Evolutionary conservation across 2,797 vertebrate species (phyloP).

Genomic region (Acanthurus lineatus): DNA sequence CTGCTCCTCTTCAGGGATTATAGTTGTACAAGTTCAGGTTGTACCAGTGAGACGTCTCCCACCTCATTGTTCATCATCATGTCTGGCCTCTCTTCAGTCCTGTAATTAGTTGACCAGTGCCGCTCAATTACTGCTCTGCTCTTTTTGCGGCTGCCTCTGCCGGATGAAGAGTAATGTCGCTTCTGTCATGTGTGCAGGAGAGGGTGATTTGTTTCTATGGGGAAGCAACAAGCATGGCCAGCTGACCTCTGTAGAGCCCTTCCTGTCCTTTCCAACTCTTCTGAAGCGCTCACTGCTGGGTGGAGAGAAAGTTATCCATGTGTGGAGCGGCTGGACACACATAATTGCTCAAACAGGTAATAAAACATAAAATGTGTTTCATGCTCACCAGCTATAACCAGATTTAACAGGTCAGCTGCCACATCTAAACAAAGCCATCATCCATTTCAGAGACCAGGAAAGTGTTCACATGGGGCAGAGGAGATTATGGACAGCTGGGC

Average conservation of each 20-base stretch:
- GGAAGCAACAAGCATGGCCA: slow-evolving; percentile 94
- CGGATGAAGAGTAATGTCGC: slow-evolving; percentile 37
- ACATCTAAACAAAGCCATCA: slow-evolving; percentile 12
- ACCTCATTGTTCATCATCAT: slow-evolving; percentile 25
- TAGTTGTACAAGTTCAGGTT: slow-evolving; percentile 8
- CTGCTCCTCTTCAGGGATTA: neutral
- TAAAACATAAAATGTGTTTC: neutral
- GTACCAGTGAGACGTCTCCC: neutral
- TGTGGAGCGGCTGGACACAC: slow-evolving; percentile 96
- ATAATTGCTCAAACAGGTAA: slow-evolving; percentile 89
- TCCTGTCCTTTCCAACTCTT: slow-evolving; percentile 84
- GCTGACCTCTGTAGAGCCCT: slow-evolving; percentile 83
- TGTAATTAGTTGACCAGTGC: slow-evolving; percentile 45
- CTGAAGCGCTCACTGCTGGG: slow-evolving; percentile 83
- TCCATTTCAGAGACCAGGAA: slow-evolving; percentile 87
- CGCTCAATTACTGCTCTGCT: slow-evolving; percentile 37
- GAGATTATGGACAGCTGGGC: slow-evolving; percentile 93
- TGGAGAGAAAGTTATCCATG: slow-evolving; percentile 83
- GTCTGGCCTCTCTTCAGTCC: slow-evolving; percentile 23
- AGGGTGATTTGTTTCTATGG: slow-evolving; percentile 92
- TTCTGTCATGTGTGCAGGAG: slow-evolving; percentile 73
- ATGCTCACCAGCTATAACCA: neutral
- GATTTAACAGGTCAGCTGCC: neutral
- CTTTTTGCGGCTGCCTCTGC: slow-evolving; percentile 34
- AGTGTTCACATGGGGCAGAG: slow-evolving; percentile 94